Evolutionary conservation across 35 echinoderm and acorn worm species (phyloP).

Genomic region (Amphiura filiformis): DNA sequence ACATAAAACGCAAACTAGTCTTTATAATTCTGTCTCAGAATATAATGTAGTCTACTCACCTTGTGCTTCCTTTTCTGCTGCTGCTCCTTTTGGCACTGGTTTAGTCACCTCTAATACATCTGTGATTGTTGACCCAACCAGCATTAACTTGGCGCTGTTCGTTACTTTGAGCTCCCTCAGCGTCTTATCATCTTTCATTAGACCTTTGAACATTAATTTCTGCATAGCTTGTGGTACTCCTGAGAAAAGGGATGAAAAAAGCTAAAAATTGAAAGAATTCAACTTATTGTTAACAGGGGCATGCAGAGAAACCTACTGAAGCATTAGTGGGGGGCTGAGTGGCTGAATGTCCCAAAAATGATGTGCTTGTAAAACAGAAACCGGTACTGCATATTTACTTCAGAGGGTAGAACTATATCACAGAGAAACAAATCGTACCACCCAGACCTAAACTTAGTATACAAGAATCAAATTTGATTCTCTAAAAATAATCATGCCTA

Average conservation of each 20-base stretch:
- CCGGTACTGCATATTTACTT: too few species aligned
- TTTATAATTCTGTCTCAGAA: too few species aligned
- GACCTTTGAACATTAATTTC: slow-evolving; percentile 96
- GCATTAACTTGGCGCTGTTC: slow-evolving; percentile 84
- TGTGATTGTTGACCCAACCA: slow-evolving; percentile 88
- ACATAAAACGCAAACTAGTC: too few species aligned
- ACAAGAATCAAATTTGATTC: too few species aligned
- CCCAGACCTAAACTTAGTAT: too few species aligned
- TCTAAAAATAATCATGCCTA: too few species aligned
- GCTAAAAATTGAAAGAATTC: not conserved
- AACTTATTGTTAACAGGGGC: not conserved
- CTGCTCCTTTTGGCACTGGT: slow-evolving; percentile 51
- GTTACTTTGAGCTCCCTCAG: slow-evolving; percentile 89
- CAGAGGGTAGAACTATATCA: too few species aligned
- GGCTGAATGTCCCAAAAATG: too few species aligned
- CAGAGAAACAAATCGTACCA: too few species aligned
- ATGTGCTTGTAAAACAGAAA: too few species aligned
- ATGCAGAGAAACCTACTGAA: not conserved
- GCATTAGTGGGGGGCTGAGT: too few species aligned
- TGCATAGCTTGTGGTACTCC: slow-evolving; percentile 94
- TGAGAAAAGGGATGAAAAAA: slow-evolving; percentile 17
- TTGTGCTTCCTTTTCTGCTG: slow-evolving; percentile 63
- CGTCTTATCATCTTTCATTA: slow-evolving; percentile 98
- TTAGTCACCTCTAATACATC: slow-evolving; percentile 87
- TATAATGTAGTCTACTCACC: too few species aligned